phyloP scores from a whole-genome alignment of 2,888 invertebrate genomes.

The Lacanobia oleracea region DNA sequence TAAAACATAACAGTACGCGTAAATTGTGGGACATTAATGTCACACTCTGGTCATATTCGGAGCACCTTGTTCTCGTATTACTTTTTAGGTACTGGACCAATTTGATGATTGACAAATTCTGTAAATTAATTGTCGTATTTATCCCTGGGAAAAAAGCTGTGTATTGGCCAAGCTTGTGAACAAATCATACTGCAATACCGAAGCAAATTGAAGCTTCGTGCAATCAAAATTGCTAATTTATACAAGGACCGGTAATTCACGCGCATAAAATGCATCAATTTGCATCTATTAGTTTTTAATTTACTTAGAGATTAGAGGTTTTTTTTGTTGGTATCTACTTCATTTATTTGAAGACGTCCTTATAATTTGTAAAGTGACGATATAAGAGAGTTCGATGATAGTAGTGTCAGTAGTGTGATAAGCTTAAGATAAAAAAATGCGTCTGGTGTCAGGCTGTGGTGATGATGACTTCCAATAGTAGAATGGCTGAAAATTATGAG shows the following conservation, averaged over 20 bases:
- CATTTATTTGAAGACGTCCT: background rate
- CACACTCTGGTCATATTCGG: slow-evolving; percentile 62
- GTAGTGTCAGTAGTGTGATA: too few species aligned
- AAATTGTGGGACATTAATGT: slow-evolving; percentile 70
- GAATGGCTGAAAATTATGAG: background rate
- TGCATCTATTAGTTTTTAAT: background rate
- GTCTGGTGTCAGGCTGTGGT: background rate
- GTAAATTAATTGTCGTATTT: slow-evolving; percentile 31
- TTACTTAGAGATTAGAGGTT: background rate
- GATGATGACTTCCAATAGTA: background rate
- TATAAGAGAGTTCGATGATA: background rate
- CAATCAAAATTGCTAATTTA: slow-evolving; percentile 30
- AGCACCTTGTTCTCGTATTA: slow-evolving; percentile 51
- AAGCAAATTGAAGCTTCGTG: slow-evolving; percentile 31
- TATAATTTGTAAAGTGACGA: background rate
- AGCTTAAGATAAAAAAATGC: background rate
- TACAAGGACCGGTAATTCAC: background rate
- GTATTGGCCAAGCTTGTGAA: background rate
- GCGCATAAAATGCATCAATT: slow-evolving; percentile 14
- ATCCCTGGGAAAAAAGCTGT: background rate
- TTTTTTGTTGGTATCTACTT: background rate
- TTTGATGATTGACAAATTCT: slow-evolving; percentile 38
- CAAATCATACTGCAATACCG: slow-evolving; percentile 10
- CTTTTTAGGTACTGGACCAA: slow-evolving; percentile 43
- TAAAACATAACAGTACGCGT: slow-evolving; percentile 72